phyloP scores from a whole-genome alignment of 2,888 invertebrate species.

The Torymus aiolomorphi region DNA sequence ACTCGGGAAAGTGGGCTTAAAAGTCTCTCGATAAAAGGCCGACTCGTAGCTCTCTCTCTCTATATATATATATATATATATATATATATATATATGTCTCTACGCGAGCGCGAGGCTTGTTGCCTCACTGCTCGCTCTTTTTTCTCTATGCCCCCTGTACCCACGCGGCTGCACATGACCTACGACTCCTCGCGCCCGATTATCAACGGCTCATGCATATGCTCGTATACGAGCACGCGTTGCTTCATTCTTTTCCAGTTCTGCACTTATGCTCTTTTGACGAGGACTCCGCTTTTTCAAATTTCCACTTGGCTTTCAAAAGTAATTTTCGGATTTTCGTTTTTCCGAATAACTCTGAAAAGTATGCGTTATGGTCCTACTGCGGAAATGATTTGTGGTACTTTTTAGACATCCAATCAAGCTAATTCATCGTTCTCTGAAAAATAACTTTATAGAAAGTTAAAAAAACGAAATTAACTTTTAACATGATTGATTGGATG shows the following conservation, averaged over 20 bases:
- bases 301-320: not conserved
- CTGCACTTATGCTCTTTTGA: not conserved
- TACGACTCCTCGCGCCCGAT: constrained; percentile 32
- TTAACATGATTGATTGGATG: too few relatives aligned
- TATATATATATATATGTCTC: not conserved
- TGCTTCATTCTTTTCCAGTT: not conserved
- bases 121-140: constrained; percentile 17
- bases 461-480: too few relatives aligned
- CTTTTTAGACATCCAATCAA: too few relatives aligned
- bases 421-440: too few relatives aligned
- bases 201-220: constrained; percentile 38
- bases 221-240: constrained; percentile 12
- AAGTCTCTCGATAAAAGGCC: constrained; percentile 74
- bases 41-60: constrained; percentile 52
- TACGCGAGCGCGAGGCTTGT: not conserved
- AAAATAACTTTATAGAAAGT: too few relatives aligned
- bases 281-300: not conserved
- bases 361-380: too few relatives aligned
- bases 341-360: too few relatives aligned
- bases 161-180: not conserved
- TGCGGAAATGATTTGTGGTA: too few relatives aligned
- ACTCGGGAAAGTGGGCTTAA: constrained; percentile 75
- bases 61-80: too few relatives aligned
- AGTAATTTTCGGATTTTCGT: not conserved
- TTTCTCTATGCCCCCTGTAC: not conserved